phyloP scores from a whole-genome alignment of 2,888 invertebrate genomes.

The Sarcophaga rosellei region DNA sequence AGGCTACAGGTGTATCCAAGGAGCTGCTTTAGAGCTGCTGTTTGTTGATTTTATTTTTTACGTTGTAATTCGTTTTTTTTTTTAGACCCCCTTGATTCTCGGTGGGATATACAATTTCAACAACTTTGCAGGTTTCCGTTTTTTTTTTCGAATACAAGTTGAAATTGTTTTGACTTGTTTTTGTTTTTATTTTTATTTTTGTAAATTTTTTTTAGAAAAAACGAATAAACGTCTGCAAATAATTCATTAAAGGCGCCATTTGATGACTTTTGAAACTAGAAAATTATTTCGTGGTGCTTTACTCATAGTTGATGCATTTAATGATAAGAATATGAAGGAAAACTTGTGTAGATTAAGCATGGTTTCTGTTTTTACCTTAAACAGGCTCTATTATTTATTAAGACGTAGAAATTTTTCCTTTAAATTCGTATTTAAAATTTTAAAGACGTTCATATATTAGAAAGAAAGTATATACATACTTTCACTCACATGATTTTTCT shows the following conservation, averaged over 20 bases:
- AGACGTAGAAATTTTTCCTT: no score
- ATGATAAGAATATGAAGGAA: neutral
- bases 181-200: neutral
- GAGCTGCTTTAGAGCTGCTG: slow-evolving; percentile 44
- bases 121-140: slow-evolving; percentile 63
- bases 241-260: slow-evolving; percentile 60
- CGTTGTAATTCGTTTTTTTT: no score
- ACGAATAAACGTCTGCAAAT: slow-evolving; percentile 49
- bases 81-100: slow-evolving; percentile 58
- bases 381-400: no score
- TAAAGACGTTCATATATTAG: no score
- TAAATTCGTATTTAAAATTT: no score
- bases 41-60: slow-evolving; percentile 11
- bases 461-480: no score
- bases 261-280: neutral
- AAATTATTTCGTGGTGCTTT: neutral
- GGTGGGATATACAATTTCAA: slow-evolving; percentile 65
- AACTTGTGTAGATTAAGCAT: neutral
- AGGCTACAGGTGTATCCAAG: slow-evolving; percentile 62
- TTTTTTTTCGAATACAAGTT: slow-evolving; percentile 19
- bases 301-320: neutral
- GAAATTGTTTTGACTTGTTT: slow-evolving; percentile 12
- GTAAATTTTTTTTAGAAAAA: neutral
- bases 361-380: no score
- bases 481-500: no score